Conservation (phyloP, 2,888 invertebrate species). For the Ophraella communa region DNA sequence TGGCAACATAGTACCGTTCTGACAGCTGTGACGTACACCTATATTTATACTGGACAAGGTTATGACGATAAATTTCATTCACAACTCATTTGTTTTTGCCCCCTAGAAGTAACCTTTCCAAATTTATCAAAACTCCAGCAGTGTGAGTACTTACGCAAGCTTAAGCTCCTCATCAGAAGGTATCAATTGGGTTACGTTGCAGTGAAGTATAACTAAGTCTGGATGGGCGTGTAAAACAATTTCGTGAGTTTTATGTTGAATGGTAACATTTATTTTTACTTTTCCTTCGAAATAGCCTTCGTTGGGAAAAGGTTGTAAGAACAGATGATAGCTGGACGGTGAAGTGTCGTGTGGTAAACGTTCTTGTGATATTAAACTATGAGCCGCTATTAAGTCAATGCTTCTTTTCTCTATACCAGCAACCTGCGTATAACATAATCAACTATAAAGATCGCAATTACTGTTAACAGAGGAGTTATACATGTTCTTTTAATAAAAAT, state of each 20-base stretch:
- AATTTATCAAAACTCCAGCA: no score
- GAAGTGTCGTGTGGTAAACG: constrained; percentile 68
- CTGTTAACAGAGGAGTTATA: no score
- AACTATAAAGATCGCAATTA: not conserved
- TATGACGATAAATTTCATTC: no score
- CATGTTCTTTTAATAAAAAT: no score
- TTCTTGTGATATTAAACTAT: constrained; percentile 69
- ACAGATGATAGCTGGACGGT: constrained; percentile 71
- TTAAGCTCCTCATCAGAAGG: constrained; percentile 45
- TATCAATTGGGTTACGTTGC: constrained; percentile 44
- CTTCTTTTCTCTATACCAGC: constrained; percentile 59
- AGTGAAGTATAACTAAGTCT: constrained; percentile 66
- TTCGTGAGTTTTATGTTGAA: constrained; percentile 67
- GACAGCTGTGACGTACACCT: no score
- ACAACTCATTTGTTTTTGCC: no score
- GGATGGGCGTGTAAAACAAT: constrained; percentile 72
- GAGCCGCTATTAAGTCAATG: constrained; percentile 75
- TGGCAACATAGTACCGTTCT: no score
- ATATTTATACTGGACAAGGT: no score
- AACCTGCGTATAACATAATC: constrained; percentile 30
- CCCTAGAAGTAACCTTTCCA: no score
- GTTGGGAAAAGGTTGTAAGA: constrained; percentile 71
- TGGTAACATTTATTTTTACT: constrained; percentile 73
- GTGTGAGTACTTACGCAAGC: constrained; percentile 23
- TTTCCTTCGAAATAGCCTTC: constrained; percentile 72